These are phyloP conservation scores for Halesus radiatus DNA, from an alignment of 1,140 invertebrate genomes.

Conservation along the genomic window DNA sequence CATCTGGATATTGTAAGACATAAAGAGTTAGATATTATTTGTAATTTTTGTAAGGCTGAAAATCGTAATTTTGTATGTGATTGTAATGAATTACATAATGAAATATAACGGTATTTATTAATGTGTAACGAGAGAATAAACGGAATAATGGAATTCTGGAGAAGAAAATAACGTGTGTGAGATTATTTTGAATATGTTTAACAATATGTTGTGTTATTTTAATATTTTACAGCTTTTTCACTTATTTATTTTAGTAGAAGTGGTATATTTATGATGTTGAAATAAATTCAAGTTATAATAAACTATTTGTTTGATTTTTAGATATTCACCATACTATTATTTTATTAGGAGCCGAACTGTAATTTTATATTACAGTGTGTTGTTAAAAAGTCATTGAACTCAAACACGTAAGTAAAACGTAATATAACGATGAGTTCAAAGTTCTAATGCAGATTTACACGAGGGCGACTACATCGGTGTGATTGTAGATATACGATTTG, in stretches of 20 bases:
- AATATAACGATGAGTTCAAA: too few species aligned
- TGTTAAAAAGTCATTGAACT: too few species aligned
- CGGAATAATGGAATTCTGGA: too few species aligned
- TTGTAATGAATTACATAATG: slow-evolving; percentile 1
- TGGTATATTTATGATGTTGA: slow-evolving; percentile 15
- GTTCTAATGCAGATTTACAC: too few species aligned
- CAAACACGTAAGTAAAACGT: too few species aligned
- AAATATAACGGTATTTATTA: background rate
- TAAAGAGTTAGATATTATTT: background rate
- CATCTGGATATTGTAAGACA: background rate
- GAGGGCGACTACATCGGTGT: too few species aligned
- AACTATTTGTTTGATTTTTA: background rate
- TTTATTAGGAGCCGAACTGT: too few species aligned
- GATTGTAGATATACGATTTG: too few species aligned
- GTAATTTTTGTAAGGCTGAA: slow-evolving; percentile 15
- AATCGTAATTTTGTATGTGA: background rate
- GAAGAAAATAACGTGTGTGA: too few species aligned
- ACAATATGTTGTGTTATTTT: background rate
- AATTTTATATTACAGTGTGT: too few species aligned
- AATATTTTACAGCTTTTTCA: slow-evolving; percentile 5
- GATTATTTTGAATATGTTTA: background rate
- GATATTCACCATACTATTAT: too few species aligned
- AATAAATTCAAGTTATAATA: slow-evolving; percentile 9
- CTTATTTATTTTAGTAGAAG: background rate
- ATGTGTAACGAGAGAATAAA: background rate